Conservation (phyloP, 2,797 vertebrate genomes). For the Falco berigora region DNA sequence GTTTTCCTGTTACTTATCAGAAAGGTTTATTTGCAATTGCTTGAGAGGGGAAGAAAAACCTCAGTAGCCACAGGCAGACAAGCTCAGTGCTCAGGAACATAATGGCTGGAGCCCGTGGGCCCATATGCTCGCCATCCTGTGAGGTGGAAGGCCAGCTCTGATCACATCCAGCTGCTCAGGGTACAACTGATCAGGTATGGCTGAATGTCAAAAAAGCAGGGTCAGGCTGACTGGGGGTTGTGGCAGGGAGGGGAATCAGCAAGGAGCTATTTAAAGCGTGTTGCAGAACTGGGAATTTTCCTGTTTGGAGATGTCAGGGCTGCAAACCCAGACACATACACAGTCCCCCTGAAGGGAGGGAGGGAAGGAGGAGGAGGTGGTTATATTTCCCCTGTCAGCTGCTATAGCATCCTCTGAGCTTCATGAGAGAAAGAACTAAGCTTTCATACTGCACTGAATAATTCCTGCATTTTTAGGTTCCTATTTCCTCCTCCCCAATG, state of each 20-base stretch:
- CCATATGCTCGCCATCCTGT: constrained; percentile 34
- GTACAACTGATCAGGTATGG: constrained; percentile 28
- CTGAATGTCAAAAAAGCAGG: background rate
- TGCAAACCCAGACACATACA: background rate
- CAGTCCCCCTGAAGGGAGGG: background rate
- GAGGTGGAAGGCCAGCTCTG: constrained; percentile 50
- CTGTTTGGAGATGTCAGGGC: constrained; percentile 45
- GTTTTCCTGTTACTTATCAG: constrained; percentile 61
- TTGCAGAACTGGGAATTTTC: constrained; percentile 28
- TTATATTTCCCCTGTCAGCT: constrained; percentile 51
- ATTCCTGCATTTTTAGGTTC: constrained; percentile 46
- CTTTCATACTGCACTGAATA: background rate
- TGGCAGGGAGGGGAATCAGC: background rate
- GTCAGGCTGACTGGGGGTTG: background rate
- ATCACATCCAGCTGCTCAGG: constrained; percentile 54
- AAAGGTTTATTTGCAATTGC: constrained; percentile 54
- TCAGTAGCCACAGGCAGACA: constrained; percentile 40
- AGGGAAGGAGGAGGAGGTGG: background rate
- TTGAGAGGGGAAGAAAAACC: background rate
- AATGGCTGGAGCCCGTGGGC: constrained; percentile 30
- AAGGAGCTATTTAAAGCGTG: constrained; percentile 22
- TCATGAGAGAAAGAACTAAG: constrained; percentile 2
- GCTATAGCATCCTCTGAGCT: constrained; percentile 45
- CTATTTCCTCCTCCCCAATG: background rate
- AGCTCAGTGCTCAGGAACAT: constrained; percentile 48